A percentile compares a stretch with the other conserved stretches of the same genome.
These are phyloP conservation scores for Danio choprae DNA, from an alignment of 2,797 vertebrate species.

Conservation along the genomic window DNA sequence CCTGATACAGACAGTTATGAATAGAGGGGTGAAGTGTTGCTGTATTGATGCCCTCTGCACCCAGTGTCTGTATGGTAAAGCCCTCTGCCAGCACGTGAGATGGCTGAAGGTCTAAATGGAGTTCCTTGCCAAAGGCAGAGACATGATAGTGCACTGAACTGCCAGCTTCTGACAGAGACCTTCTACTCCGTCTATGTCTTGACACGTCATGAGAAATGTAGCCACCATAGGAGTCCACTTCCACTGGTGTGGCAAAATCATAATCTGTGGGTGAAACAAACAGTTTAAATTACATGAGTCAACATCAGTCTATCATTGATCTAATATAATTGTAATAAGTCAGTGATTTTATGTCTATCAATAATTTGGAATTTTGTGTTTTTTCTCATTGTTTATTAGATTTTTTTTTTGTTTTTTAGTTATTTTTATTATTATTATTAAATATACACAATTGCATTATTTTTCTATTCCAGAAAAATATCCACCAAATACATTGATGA, in stretches of 20 bases:
- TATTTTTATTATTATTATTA: too few relatives aligned
- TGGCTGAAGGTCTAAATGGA: conserved; percentile 89
- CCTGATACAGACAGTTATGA: conserved; percentile 92
- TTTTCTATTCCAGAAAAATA: not conserved
- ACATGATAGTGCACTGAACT: conserved; percentile 88
- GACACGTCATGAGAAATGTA: conserved; percentile 89
- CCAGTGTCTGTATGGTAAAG: conserved; percentile 89
- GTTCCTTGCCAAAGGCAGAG: conserved; percentile 91
- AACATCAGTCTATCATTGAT: not conserved
- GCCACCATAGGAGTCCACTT: conserved; percentile 86
- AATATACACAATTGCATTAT: too few relatives aligned
- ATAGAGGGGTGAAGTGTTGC: conserved; percentile 72
- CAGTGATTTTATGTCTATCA: too few relatives aligned
- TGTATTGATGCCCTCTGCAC: conserved; percentile 79
- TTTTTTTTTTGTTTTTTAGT: not conserved
- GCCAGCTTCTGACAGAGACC: conserved; percentile 78
- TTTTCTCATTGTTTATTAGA: not conserved
- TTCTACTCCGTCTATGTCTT: conserved; percentile 81
- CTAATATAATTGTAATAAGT: not conserved
- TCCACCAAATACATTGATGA: not conserved
- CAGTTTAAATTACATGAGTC: not conserved
- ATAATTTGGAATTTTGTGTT: not conserved
- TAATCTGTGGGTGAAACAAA: conserved; percentile 82
- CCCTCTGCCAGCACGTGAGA: conserved; percentile 86
- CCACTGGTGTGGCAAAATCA: conserved; percentile 88